These are phyloP conservation scores for Donacobius atricapilla DNA, from an alignment of 2,113 vertebrate genomes.

Conservation along the genomic window DNA sequence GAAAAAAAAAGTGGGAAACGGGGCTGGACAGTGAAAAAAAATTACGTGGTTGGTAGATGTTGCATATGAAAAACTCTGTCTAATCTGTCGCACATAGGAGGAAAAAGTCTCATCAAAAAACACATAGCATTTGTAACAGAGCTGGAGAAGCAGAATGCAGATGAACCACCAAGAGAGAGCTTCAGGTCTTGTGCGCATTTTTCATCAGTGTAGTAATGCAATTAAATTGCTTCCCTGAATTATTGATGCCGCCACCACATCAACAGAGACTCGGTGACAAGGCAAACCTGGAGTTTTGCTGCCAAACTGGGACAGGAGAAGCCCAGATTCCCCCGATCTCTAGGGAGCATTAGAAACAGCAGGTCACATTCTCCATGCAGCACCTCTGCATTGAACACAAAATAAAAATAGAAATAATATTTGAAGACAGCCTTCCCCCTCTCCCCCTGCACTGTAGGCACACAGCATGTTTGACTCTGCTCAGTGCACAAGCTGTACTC, in stretches of 20 bases:
- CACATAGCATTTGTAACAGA: not conserved
- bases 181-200: not conserved
- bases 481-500: not conserved
- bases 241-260: conserved; percentile 9
- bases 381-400: not conserved
- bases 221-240: conserved; percentile 39
- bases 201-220: not conserved
- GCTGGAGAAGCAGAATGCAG: not conserved
- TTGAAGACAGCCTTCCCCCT: not conserved
- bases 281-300: not conserved
- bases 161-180: not conserved
- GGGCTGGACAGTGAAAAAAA: not conserved
- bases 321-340: not conserved
- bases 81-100: not conserved
- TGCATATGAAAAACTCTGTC: not conserved
- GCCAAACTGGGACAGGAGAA: not conserved
- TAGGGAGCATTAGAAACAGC: not conserved
- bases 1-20: not conserved
- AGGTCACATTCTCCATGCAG: not conserved
- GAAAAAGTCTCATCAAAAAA: not conserved
- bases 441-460: conserved; percentile 27
- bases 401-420: not conserved
- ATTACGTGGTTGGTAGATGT: not conserved
- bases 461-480: not conserved
- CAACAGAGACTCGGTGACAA: conserved; percentile 24